phyloP scores from a whole-genome alignment of 2,888 invertebrate species.

The Exocentrus adspersus region DNA sequence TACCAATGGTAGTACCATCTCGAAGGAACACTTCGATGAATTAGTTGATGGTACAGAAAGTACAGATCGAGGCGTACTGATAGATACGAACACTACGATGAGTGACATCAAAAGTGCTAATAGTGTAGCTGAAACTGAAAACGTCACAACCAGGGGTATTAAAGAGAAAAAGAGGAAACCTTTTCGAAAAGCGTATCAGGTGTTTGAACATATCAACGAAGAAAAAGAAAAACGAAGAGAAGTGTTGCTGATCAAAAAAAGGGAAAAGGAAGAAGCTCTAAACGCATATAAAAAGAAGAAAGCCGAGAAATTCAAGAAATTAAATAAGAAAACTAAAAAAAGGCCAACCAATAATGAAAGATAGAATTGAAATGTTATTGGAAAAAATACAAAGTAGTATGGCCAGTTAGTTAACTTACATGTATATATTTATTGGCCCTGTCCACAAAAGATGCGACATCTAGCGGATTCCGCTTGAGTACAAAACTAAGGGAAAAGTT shows the following conservation, averaged over 20 bases:
- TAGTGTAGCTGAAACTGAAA: constrained; percentile 11
- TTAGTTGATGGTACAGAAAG: constrained; percentile 37
- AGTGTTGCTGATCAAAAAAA: constrained; percentile 65
- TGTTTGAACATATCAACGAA: constrained; percentile 67
- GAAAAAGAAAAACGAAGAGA: constrained; percentile 67
- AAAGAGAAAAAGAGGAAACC: constrained; percentile 41
- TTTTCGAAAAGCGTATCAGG: constrained; percentile 67
- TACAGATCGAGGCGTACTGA: constrained; percentile 23
- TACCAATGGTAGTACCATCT: constrained; percentile 63
- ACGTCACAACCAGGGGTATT: background rate
- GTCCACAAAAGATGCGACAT: too few relatives aligned
- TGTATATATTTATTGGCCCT: too few relatives aligned
- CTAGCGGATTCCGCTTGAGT: too few relatives aligned
- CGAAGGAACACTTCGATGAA: too few relatives aligned
- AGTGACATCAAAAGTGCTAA: too few relatives aligned
- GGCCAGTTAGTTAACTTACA: background rate
- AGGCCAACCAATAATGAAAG: constrained; percentile 89
- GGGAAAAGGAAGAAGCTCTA: constrained; percentile 72
- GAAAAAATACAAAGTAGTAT: constrained; percentile 74
- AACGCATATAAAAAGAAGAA: constrained; percentile 77
- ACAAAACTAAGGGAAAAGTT: too few relatives aligned
- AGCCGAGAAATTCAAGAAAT: constrained; percentile 74
- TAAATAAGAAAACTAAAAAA: constrained; percentile 81
- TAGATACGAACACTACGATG: too few relatives aligned
- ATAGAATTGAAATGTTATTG: constrained; percentile 78